These are phyloP conservation scores for Sternarchorhynchus goeldii DNA, from an alignment of 2,797 vertebrate species.

Conservation along the genomic window DNA sequence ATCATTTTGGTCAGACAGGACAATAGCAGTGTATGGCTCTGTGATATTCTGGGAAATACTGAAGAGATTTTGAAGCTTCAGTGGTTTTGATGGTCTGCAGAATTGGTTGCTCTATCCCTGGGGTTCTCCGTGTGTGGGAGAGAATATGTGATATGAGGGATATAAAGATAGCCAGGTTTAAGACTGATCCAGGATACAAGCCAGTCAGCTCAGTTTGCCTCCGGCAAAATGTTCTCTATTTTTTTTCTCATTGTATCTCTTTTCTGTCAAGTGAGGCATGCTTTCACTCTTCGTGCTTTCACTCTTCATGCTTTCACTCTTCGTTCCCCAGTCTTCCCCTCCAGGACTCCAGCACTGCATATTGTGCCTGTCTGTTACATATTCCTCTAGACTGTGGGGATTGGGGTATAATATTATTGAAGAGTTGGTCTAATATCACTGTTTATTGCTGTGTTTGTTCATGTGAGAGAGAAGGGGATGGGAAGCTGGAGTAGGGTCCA, in stretches of 20 bases:
- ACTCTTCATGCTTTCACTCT: conserved; percentile 10
- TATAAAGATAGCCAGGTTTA: conserved; percentile 20
- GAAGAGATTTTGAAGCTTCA: not conserved
- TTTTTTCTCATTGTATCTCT: conserved; percentile 35
- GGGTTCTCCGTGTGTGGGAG: not conserved
- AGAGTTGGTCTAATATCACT: conserved; percentile 38
- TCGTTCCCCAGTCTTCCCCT: conserved; percentile 20
- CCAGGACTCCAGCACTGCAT: conserved; percentile 1
- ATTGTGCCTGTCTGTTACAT: conserved; percentile 1
- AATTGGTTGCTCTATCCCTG: conserved; percentile 1
- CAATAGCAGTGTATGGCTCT: not conserved
- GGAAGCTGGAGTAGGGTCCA: not conserved
- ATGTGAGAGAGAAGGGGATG: not conserved
- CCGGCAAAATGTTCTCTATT: conserved; percentile 45
- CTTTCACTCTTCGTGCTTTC: conserved; percentile 10
- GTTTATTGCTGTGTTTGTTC: conserved; percentile 29
- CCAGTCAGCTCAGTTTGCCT: conserved; percentile 41
- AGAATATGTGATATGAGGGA: not conserved
- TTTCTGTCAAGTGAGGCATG: conserved; percentile 17
- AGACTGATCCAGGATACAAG: conserved; percentile 35
- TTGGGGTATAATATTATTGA: conserved; percentile 50
- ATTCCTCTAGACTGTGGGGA: conserved; percentile 39
- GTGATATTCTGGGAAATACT: not conserved
- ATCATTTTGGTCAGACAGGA: not conserved
- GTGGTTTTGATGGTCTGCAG: conserved; percentile 7